Conservation (phyloP, 2,888 invertebrate genomes). For the Anagyrus pseudococci region DNA sequence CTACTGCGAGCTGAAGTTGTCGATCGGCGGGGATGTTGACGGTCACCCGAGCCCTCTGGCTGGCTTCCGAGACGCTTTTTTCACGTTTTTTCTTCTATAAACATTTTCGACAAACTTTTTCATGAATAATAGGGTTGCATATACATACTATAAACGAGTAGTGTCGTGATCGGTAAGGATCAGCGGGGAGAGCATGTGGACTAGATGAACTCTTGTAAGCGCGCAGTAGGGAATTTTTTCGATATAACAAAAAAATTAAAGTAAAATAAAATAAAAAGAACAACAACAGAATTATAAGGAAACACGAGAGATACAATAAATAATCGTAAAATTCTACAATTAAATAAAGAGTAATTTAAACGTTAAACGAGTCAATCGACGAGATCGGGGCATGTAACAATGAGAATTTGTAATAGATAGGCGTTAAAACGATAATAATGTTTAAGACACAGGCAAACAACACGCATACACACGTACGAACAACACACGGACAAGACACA, state of each 20-base stretch:
- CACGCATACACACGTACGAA: not conserved
- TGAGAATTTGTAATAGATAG: conserved; percentile 13
- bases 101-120: conserved; percentile 33
- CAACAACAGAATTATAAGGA: too few relatives aligned
- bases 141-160: too few relatives aligned
- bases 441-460: not conserved
- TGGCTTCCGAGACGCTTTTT: conserved; percentile 9
- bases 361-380: not conserved
- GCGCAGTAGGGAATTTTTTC: not conserved
- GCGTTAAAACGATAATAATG: not conserved
- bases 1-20: too few relatives aligned
- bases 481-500: not conserved
- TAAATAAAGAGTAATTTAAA: conserved; percentile 17
- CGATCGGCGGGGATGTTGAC: too few relatives aligned
- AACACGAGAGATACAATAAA: conserved; percentile 31
- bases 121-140: conserved; percentile 33
- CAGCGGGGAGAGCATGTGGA: not conserved
- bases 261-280: conserved; percentile 11
- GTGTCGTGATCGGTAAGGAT: too few relatives aligned
- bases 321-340: conserved; percentile 24
- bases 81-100: conserved; percentile 27
- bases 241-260: conserved; percentile 5
- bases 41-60: too few relatives aligned
- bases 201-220: not conserved
- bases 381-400: too few relatives aligned